A percentile compares a stretch with the other conserved stretches of the same genome.
These are phyloP conservation scores for Drosophila tani DNA, from an alignment of 1,140 invertebrate genomes.

Conservation along the genomic window DNA sequence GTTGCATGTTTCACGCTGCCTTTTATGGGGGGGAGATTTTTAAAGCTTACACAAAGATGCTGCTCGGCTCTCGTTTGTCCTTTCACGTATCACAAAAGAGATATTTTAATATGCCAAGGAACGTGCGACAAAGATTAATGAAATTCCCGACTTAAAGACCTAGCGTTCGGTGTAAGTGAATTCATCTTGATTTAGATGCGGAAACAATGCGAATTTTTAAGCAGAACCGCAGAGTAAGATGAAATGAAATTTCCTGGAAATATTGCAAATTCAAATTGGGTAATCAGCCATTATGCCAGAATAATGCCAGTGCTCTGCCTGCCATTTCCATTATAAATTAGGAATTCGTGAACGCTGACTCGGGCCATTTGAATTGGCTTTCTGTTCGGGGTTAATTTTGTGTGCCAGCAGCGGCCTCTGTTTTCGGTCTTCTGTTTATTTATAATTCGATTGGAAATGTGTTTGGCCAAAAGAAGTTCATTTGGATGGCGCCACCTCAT, in stretches of 20 bases:
- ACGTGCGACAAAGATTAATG: conserved; percentile 68
- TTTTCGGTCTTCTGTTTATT: conserved; percentile 52
- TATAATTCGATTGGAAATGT: conserved; percentile 55
- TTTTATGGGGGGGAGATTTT: conserved; percentile 52
- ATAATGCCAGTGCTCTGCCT: conserved; percentile 21
- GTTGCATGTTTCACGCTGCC: conserved; percentile 69
- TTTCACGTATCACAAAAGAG: conserved; percentile 54
- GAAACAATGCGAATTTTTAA: conserved; percentile 17
- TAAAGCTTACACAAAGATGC: conserved; percentile 73
- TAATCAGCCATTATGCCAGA: conserved; percentile 41
- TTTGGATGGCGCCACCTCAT: conserved; percentile 35
- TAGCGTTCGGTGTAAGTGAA: conserved; percentile 11
- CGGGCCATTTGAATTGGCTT: conserved; percentile 38
- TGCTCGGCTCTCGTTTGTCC: conserved; percentile 17
- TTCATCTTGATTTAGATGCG: not conserved
- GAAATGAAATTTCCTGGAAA: conserved; percentile 38
- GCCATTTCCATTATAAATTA: conserved; percentile 41
- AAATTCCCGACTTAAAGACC: conserved; percentile 61
- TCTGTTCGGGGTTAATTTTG: conserved; percentile 21
- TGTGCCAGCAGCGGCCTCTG: not conserved
- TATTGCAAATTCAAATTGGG: conserved; percentile 60
- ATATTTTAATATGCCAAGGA: conserved; percentile 51
- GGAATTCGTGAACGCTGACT: conserved; percentile 32
- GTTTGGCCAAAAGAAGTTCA: conserved; percentile 46
- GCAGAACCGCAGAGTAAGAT: not conserved